Base-by-base conservation (phyloP, 2,113 vertebrate species). In the Lasiurus borealis region DNA sequence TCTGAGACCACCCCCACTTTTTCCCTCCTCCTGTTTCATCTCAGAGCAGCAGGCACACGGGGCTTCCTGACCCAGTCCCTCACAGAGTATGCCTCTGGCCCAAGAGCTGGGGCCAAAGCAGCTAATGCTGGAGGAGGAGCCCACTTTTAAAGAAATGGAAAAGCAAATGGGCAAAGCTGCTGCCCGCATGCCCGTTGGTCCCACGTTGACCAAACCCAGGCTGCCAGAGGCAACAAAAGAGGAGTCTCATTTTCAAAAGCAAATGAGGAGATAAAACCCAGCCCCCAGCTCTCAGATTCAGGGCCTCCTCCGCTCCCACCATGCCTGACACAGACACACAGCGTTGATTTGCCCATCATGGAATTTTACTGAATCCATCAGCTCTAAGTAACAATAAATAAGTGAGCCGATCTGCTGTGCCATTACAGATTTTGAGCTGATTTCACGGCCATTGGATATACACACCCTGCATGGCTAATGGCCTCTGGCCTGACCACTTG, bases 321-420 rank as follows among this genome's bases (percentile, higher is more conserved):
- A 44, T 11, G 23, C 52, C 59, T 69, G 84, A 31, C 85, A 89
- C 62, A 40, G 18, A 76, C 27, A 68, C 83, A 68, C 34, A 52
- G 23, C 23, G 77, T 72, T 95, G 85, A 59, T 85, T 78, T 86
- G 77, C 57, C 91, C 89, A 77, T 64, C 54, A 34, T 2, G 73
- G 40, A 85, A 92, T 86, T 95, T 95, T 90, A 83, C 86, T 50
- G 95, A 78, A 91, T 97, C 96, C 95, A 95, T 85, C 85, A 76
- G 46, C 68, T 86, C 23, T 16, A 69, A 72, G 27, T 95, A 93
- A 95, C 95, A 96, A 96, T 96, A 96, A 96, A 80, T 95, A 97
- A 96, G 25, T 88, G 84, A 69, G 44, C 13, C 83, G 57, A 81
- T 23, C 54, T 34, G 46, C 6, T 16, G 0, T 88, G 46, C 71